Evolutionary conservation across 2,888 invertebrate genomes (phyloP).

Genomic region (Alloplasta piceator): DNA sequence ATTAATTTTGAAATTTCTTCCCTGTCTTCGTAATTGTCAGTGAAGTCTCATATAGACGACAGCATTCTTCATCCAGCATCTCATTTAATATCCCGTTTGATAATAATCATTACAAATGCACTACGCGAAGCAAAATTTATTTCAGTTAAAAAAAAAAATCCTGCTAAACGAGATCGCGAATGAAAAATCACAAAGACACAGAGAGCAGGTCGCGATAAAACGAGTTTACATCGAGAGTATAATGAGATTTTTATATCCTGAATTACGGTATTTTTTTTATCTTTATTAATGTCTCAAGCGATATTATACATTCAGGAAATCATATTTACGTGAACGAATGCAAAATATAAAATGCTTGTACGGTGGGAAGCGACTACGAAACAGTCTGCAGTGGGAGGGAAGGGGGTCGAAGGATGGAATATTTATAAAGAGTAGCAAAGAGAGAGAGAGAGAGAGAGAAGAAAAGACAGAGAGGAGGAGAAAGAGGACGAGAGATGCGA

Average conservation of each 20-base stretch:
- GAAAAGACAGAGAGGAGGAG: slow-evolving; percentile 13
- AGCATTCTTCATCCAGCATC: too few species aligned
- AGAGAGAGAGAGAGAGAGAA: slow-evolving; percentile 1
- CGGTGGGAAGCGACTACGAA: not conserved
- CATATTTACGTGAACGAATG: slow-evolving; percentile 17
- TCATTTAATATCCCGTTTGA: too few species aligned
- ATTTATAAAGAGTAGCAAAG: slow-evolving; percentile 68
- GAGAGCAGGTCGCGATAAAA: slow-evolving; percentile 30
- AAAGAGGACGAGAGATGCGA: slow-evolving; percentile 43
- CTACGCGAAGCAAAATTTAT: too few species aligned
- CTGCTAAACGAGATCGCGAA: slow-evolving; percentile 70
- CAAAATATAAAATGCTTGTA: slow-evolving; percentile 6
- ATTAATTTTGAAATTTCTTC: too few species aligned
- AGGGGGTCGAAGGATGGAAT: slow-evolving; percentile 71
- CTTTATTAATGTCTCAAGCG: not conserved
- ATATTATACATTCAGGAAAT: not conserved
- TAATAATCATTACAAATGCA: too few species aligned
- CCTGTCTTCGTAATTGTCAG: too few species aligned
- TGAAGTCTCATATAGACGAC: too few species aligned
- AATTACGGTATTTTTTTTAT: slow-evolving; percentile 10
- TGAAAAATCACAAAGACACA: slow-evolving; percentile 73
- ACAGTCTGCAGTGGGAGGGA: slow-evolving; percentile 22
- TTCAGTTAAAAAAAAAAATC: too few species aligned
- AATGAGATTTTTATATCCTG: slow-evolving; percentile 10
- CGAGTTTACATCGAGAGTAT: slow-evolving; percentile 18